These are phyloP conservation scores for Brenthis ino DNA, from an alignment of 2,888 invertebrate genomes.

Conservation along the genomic window DNA sequence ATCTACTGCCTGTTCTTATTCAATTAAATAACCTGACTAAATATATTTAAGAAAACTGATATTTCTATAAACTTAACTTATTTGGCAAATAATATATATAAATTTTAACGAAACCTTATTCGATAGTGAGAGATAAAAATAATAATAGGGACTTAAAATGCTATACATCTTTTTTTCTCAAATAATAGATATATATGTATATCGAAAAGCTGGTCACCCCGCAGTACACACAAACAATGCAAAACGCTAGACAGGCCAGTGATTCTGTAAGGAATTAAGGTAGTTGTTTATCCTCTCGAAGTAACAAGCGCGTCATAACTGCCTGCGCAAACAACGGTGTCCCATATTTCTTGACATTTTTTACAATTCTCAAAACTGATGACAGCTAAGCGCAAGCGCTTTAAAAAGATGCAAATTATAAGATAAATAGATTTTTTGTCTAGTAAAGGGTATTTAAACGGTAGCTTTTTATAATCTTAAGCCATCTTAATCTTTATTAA, in stretches of 20 bases:
- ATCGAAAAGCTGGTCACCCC: not conserved
- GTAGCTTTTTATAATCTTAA: slow-evolving; percentile 23
- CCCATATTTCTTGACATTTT: slow-evolving; percentile 61
- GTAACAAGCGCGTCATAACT: slow-evolving; percentile 72
- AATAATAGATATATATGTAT: not conserved
- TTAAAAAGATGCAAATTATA: slow-evolving; percentile 39
- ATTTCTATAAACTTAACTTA: too few relatives aligned
- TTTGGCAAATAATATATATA: too few relatives aligned
- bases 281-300: slow-evolving; percentile 57
- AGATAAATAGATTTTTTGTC: slow-evolving; percentile 24
- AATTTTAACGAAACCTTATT: too few relatives aligned
- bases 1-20: too few relatives aligned
- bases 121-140: too few relatives aligned
- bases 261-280: slow-evolving; percentile 61
- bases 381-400: slow-evolving; percentile 43
- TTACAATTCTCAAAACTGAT: slow-evolving; percentile 56
- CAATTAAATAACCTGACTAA: too few relatives aligned
- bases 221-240: slow-evolving; percentile 52
- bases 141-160: too few relatives aligned
- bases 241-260: slow-evolving; percentile 56
- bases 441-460: slow-evolving; percentile 12
- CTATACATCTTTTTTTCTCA: not conserved
- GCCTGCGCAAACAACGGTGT: slow-evolving; percentile 61
- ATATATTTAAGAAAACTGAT: too few relatives aligned
- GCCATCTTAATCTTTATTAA: slow-evolving; percentile 16